Evolutionary conservation across 2,888 invertebrate species (phyloP), one percentile per base, ranked within the genome.

Genomic region (Dioctria rufipes): DNA sequence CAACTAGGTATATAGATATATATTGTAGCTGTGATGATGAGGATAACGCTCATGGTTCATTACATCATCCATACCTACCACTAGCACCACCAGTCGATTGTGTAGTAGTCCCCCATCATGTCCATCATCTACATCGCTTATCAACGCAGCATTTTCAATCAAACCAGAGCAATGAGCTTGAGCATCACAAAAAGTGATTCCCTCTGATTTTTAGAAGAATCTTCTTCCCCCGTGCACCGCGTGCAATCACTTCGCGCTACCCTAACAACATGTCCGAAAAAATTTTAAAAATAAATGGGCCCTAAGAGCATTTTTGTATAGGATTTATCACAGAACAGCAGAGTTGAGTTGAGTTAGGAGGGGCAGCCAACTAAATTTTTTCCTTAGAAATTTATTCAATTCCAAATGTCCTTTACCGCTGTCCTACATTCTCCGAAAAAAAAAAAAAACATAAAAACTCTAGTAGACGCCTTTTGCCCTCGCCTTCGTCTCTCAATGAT

Each of bases 361-460:
- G 51, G 25, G 77, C 11, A 42, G 49, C 42, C 73, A 58, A 75
- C 58, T 69, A 39, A 73, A 42, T 73, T 73, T 40, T 73, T 73
- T 73, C 42, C 77, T 77, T 39, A 37, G 63, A 63, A 77, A 77
- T 63, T 63, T 77, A 63, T 77, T 77, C 77, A 77, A 77, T 77
- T 77, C 63, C 37, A 77, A 77, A 77, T 77, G 63, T 77, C 77
- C 77, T 63, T 49, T 77, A 43, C 61, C 77, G 63, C 63, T 37
- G 61, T 63, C 63, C 51, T 63, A 46, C 63, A 63, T 63, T 73
- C 54, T 11, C 46, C 46, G 61, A 9, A 77, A 77, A 49, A 61
- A 77, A 77, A 49, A 61, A 46, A 37, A 63, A 46, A 25, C 25
- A 25, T 25, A 25, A 77, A 77, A 63, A 46, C 46, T 61, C 46